Base-by-base conservation (phyloP, 2,113 vertebrate genomes). In the Lucifuga dentata region DNA sequence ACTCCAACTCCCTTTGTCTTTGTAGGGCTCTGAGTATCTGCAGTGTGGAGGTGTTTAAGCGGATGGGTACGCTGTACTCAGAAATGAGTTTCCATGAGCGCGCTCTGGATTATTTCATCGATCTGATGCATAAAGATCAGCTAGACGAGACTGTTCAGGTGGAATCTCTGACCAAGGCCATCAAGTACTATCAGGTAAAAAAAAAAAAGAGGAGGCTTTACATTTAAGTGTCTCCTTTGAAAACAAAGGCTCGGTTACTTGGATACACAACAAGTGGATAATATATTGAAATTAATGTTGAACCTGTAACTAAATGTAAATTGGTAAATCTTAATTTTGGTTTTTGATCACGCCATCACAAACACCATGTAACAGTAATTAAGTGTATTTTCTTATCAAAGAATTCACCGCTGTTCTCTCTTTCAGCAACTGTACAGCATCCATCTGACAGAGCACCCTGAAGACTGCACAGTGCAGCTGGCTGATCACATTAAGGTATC, bases 31-130 rank as follows among this genome's bases (percentile, higher is more conserved):
- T 99, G 60, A 93, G 73, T 66, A 91, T 90, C 55, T 99, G 98
- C 89, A 92, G 60, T 0, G 96, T 98, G 85, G 97, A 98, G 1
- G 91, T 98, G 8, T 99, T 99, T 41, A 96, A 96, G 91, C 96
- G 95, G 70, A 95, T 99, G 80, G 98, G 97, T 1, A 94, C 91
- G 3, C 94, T 99, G 15, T 96, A 96, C 87, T 94, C 95, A 0
- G 98, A 99, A 91, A 96, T 99, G 95, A 95, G 93, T 5, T 96
- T 98, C 66, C 98, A 99, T 0, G 98, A 99, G 75, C 95, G 96
- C 33, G 96, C 97, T 1, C 85, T 99, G 84, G 97, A 99, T 78
- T 95, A 94, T 87, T 94, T 99, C 70, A 99, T 99, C 0, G 96
- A 99, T 81, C 93, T 99, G 69, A 90, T 99, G 60, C 95, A 97